Base-by-base conservation (phyloP, 1,140 invertebrate species). In the Atta texana region DNA sequence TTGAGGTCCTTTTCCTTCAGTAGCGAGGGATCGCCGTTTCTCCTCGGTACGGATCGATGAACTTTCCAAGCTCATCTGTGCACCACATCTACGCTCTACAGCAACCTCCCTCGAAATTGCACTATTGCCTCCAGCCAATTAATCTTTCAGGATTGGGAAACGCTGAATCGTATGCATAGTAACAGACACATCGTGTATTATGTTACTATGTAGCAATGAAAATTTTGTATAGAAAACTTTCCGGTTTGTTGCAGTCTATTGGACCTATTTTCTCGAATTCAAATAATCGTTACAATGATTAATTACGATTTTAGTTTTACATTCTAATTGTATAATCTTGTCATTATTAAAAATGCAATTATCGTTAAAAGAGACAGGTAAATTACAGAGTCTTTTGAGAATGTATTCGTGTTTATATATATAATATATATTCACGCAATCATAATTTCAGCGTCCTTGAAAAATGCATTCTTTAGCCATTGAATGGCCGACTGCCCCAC, bases 1-100 rank as follows among this genome's bases (percentile, higher is more conserved):
- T 91, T 92, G 75, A 69, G 87, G 91, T 92, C 91, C 88, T 91
- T 91, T 91, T 88, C 86, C 90, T 88, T 92, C 68, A 74, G 75
- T 85, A 72, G 81, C 84, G 55, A 82, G 82, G 85, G 84, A 89
- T 84, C 85, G 77, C 74, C 84, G 90, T 89, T 91, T 86, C 80
- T 90, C 81, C 66, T 89, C 84, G 61, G 31, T 66, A 28, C 69
- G 76, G 66, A 87, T 82, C 81, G 85, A 88, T 74, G 77, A 91
- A 90, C 89, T 85, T 88, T 74, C 63, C 86, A 90, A 63, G 81
- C 74, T 86, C 76, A 82, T 61, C 53, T 68, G 55, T 68, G 71
- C 16, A 55, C 3, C 66, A n/a, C 53, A 44, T 49, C 21, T 49
- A 31, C 44, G 31, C 24, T 55, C 18, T 31, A 71, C 49, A 31